phyloP scores from a whole-genome alignment of 2,113 vertebrate genomes.

The Istiophorus platypterus region DNA sequence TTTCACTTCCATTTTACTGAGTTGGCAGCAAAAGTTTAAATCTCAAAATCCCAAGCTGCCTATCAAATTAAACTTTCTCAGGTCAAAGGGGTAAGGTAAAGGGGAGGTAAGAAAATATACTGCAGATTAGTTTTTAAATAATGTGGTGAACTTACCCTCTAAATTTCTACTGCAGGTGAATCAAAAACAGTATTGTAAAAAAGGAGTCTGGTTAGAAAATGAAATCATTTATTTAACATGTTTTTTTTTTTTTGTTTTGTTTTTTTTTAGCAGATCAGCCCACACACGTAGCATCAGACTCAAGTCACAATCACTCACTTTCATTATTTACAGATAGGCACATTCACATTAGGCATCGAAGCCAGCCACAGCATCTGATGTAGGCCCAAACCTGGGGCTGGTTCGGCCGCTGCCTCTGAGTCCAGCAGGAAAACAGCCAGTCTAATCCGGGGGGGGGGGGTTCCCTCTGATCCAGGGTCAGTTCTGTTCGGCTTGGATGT shows the following conservation, averaged over 20 bases:
- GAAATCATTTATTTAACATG: slow-evolving; percentile 80
- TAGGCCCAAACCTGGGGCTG: slow-evolving; percentile 62
- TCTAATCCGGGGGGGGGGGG: slow-evolving; percentile 6
- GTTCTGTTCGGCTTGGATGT: slow-evolving; percentile 17
- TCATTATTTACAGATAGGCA: slow-evolving; percentile 83
- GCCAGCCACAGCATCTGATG: slow-evolving; percentile 63
- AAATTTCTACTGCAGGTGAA: neutral
- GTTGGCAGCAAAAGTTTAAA: neutral
- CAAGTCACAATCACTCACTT: slow-evolving; percentile 75
- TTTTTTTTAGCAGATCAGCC: slow-evolving; percentile 73
- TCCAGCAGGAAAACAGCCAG: slow-evolving; percentile 42
- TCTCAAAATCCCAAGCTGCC: too few species aligned
- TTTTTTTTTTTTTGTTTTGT: too few species aligned
- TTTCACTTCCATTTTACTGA: neutral
- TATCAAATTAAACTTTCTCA: too few species aligned
- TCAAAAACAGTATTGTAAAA: neutral
- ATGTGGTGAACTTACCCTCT: neutral
- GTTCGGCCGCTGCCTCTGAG: slow-evolving; percentile 55
- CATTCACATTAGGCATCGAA: slow-evolving; percentile 76
- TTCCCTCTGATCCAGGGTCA: slow-evolving; percentile 40
- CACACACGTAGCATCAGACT: slow-evolving; percentile 73
- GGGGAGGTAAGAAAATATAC: neutral
- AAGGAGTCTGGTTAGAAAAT: slow-evolving; percentile 71
- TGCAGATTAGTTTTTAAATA: too few species aligned
- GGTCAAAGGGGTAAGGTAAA: too few species aligned